These are phyloP conservation scores for Bovichtus variegatus DNA, from an alignment of 2,797 vertebrate species.

Conservation along the genomic window DNA sequence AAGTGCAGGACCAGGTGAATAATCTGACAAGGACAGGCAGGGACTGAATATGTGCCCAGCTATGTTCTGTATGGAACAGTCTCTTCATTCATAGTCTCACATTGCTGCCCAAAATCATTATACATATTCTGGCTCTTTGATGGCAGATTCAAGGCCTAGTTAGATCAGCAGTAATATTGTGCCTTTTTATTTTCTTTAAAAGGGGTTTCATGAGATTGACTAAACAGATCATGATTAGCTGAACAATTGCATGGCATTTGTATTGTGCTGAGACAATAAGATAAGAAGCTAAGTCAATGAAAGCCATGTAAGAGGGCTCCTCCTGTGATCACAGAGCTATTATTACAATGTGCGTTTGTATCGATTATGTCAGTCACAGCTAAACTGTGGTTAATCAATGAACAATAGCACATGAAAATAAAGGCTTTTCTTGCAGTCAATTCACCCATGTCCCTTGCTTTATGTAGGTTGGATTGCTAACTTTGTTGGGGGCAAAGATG, in stretches of 20 bases:
- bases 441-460: neutral
- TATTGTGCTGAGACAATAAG: conserved; percentile 32
- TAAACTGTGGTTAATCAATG: conserved; percentile 39
- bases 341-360: conserved; percentile 26
- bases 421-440: conserved; percentile 3
- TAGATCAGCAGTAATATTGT: conserved; percentile 12
- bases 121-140: conserved; percentile 5
- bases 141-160: neutral
- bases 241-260: conserved; percentile 19
- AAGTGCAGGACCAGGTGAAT: neutral
- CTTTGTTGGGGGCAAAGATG: neutral
- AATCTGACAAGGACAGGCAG: neutral
- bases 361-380: conserved; percentile 42
- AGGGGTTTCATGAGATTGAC: conserved; percentile 6
- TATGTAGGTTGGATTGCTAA: neutral
- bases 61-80: neutral
- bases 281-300: conserved; percentile 35
- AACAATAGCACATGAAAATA: conserved; percentile 26
- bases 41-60: neutral
- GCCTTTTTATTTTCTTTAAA: neutral
- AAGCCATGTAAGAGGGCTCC: conserved; percentile 2
- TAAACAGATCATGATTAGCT: conserved; percentile 19
- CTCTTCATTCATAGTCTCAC: conserved; percentile 5
- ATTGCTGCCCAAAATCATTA: neutral
- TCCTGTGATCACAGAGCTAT: conserved; percentile 31